Base-by-base conservation (phyloP, 1,140 invertebrate species). In the Pygmarrhopalites habei region DNA sequence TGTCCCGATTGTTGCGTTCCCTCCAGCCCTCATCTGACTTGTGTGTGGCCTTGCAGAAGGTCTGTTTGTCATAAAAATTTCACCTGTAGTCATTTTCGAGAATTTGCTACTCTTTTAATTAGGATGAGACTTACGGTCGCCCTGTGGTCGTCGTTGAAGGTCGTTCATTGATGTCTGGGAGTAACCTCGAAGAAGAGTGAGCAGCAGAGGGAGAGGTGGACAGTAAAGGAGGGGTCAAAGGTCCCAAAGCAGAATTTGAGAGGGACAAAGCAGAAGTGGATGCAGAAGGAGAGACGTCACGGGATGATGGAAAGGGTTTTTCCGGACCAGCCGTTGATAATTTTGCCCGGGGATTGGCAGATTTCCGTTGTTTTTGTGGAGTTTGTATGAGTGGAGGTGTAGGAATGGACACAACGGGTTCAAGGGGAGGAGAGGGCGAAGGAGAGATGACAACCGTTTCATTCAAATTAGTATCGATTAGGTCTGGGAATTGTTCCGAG, bases 1-100 rank as follows among this genome's bases (percentile, higher is more conserved):
- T n/a, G n/a, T n/a, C n/a, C n/a, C 93, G 73, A 94, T 98, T 66
- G 94, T 93, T 51, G 94, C 95, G 87, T 46, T 82, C 98, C 52
- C 23, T 10, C 58, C 43, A 15, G 25, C 28, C 2, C 58, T n/a
- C 30, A 65, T 43, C 62, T 69, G 26, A 63, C 41, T 68, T 14
- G 47, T 68, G 60, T 46, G 71, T 60, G 35, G 68, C 60, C 32
- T 55, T 49, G 53, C 68, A 43, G 39, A 30, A n/a, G 53, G 53
- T 7, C 49, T 52, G 28, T n/a, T 28, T 17, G 19, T 14, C 7
- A 46, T 46, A n/a, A n/a, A n/a, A n/a, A n/a, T n/a, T n/a, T n/a
- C n/a, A n/a, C n/a, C n/a, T n/a, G n/a, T 41, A n/a, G n/a, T n/a
- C n/a, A n/a, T n/a, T n/a, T n/a, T n/a, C n/a, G n/a, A n/a, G n/a